A percentile compares a stretch with the other conserved stretches of the same genome.
phyloP scores from a whole-genome alignment of 2,797 vertebrate genomes.

The Pseudochaenichthys georgianus region DNA sequence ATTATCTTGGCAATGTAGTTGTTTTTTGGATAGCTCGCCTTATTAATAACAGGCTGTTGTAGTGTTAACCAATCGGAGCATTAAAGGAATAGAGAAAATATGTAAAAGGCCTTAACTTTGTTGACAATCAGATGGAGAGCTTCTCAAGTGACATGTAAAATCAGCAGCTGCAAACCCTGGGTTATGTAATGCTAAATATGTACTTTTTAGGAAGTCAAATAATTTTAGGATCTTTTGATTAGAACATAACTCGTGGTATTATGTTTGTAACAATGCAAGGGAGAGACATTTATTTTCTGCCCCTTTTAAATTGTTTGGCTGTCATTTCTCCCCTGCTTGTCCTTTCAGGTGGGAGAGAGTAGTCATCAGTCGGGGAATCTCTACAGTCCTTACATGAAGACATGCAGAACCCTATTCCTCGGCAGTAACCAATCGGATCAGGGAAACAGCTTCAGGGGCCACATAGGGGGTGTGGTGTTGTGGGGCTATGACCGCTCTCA shows the following conservation, averaged over 20 bases:
- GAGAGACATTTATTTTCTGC: background rate
- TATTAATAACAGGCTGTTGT: background rate
- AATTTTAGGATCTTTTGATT: conserved; percentile 2
- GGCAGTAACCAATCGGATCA: conserved; percentile 90
- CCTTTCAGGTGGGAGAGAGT: conserved; percentile 84
- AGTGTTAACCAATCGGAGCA: conserved; percentile 2
- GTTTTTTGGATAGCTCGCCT: background rate
- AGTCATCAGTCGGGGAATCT: conserved; percentile 88
- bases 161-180: background rate
- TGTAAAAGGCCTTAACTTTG: background rate
- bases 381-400: conserved; percentile 91
- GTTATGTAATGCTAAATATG: background rate
- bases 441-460: conserved; percentile 88
- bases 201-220: background rate
- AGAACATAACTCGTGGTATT: background rate
- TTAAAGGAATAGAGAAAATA: background rate
- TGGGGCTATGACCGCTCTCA: conserved; percentile 87
- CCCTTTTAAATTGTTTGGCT: background rate
- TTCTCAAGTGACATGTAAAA: background rate
- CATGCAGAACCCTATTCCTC: conserved; percentile 92
- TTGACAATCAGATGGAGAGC: conserved; percentile 11
- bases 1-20: background rate
- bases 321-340: conserved; percentile 1
- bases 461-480: conserved; percentile 86
- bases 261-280: conserved; percentile 1